Evolutionary conservation across 2,888 invertebrate species (phyloP), one percentile per base, ranked within the genome.

Genomic region (Nebria salina): DNA sequence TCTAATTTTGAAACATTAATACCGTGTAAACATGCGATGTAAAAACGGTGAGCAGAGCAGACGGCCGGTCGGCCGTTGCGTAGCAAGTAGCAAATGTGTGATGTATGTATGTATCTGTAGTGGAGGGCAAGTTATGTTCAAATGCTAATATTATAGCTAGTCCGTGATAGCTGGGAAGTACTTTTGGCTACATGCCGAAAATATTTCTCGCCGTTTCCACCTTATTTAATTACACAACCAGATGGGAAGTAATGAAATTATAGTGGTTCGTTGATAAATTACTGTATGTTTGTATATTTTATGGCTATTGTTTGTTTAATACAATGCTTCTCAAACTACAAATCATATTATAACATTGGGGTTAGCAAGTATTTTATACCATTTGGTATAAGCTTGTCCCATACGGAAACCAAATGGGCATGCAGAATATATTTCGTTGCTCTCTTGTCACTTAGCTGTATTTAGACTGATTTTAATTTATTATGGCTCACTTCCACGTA

Each of bases 1-100:
- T 79, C 79, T 79, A 79, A 79, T 79, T 79, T 74, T 73, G 66
- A 43, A 79, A 79, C 79, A 79, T 79, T 79, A 79, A 79, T 79
- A 79, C 75, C 79, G n/a, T 79, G 79, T 79, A 79, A 79, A 79
- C 79, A 79, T 79, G 79, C 79, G 73, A 79, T 34, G 75, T 26
- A 79, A 79, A 79, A 79, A 79, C 74, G n/a, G 26, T 34, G 65
- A 64, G 25, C 77, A 25, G 20, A 20, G 20, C 20, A 20, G 20
- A 20, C 20, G 20, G 64, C 8, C 41, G 26, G 9, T 7, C 2
- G 34, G 34, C 25, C n/a, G 26, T 26, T 34, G 66, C 25, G 70
- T 26, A 25, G 70, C 34, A 26, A 70, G 70, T 4, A 20, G 34
- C 70, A 25, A 25, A 70, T 34, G 34, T 34, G 34, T 70, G 15